phyloP scores from a whole-genome alignment of 2,888 invertebrate genomes.

The Lypha dubia region DNA sequence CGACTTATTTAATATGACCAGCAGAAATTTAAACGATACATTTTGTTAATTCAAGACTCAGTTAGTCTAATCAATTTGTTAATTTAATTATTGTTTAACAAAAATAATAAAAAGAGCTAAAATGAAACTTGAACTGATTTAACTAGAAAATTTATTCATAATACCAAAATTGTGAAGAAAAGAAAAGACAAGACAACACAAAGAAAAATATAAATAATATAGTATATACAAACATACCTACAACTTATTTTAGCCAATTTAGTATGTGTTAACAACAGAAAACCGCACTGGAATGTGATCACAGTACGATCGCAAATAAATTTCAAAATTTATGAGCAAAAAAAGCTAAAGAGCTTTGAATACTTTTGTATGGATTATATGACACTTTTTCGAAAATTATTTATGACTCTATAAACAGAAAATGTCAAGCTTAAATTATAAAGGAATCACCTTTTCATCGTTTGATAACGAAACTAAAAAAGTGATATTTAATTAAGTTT shows the following conservation, averaged over 20 bases:
- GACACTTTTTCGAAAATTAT: constrained; percentile 34
- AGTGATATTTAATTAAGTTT: constrained; percentile 43
- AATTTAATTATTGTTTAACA: constrained; percentile 36
- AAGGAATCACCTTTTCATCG: constrained; percentile 23
- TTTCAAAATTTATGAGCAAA: constrained; percentile 49
- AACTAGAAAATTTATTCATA: constrained; percentile 56
- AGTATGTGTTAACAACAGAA: constrained; percentile 62
- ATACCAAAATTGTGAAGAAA: constrained; percentile 8
- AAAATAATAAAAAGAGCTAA: constrained; percentile 12
- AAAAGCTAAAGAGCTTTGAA: constrained; percentile 41
- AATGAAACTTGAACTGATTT: constrained; percentile 36
- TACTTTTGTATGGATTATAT: constrained; percentile 32
- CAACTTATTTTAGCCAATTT: constrained; percentile 56
- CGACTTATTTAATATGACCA: constrained; percentile 14
- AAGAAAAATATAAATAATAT: neutral
- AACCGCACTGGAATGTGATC: constrained; percentile 12
- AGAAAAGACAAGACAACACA: neutral
- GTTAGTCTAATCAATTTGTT: constrained; percentile 52
- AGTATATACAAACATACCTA: constrained; percentile 36
- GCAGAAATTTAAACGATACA: constrained; percentile 18
- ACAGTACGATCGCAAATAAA: constrained; percentile 49
- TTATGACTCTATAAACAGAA: constrained; percentile 36
- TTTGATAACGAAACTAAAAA: constrained; percentile 27
- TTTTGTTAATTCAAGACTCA: constrained; percentile 35
- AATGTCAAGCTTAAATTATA: constrained; percentile 21